Conservation (phyloP, 2,888 invertebrate species). For the Chrysomela aeneicollis region DNA sequence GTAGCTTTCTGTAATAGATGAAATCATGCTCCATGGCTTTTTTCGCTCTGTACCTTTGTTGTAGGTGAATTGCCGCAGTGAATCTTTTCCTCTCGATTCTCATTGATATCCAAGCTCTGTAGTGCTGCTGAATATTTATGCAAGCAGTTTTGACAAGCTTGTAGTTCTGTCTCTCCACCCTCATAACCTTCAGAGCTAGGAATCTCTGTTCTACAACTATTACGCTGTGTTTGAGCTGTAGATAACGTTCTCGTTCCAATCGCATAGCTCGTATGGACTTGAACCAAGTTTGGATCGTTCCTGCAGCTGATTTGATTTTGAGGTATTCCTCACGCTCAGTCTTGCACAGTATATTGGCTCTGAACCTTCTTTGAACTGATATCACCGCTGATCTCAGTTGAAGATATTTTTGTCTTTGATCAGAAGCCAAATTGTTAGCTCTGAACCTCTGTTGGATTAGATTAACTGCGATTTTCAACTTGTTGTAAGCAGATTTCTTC, state of each 20-base stretch:
- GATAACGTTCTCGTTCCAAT: slow-evolving; percentile 39
- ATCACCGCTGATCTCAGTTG: slow-evolving; percentile 53
- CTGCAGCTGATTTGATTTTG: slow-evolving; percentile 25
- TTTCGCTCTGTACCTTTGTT: slow-evolving; percentile 33
- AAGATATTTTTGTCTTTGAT: slow-evolving; percentile 48
- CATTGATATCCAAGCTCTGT: slow-evolving; percentile 45
- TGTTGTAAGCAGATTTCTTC: slow-evolving; percentile 46
- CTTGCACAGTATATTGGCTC: slow-evolving; percentile 42
- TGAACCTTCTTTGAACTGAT: slow-evolving; percentile 56
- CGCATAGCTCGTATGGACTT: slow-evolving; percentile 48
- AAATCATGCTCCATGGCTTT: slow-evolving; percentile 34
- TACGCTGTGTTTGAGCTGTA: slow-evolving; percentile 35
- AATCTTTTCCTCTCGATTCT: slow-evolving; percentile 18
- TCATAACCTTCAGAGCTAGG: slow-evolving; percentile 48
- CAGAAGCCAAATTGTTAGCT: slow-evolving; percentile 59
- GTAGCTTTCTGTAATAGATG: slow-evolving; percentile 43
- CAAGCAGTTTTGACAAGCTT: slow-evolving; percentile 37
- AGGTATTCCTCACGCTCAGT: slow-evolving; percentile 23
- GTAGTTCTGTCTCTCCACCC: slow-evolving; percentile 42
- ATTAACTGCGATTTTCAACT: slow-evolving; percentile 47
- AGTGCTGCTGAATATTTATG: slow-evolving; percentile 39
- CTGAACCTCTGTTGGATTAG: slow-evolving; percentile 64
- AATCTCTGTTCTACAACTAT: slow-evolving; percentile 53
- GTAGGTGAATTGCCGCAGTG: slow-evolving; percentile 30
- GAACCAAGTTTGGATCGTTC: slow-evolving; percentile 43